Evolutionary conservation across 2,888 invertebrate species (phyloP), one percentile per base, ranked within the genome.

Genomic region (Malthinus flaveolus): DNA sequence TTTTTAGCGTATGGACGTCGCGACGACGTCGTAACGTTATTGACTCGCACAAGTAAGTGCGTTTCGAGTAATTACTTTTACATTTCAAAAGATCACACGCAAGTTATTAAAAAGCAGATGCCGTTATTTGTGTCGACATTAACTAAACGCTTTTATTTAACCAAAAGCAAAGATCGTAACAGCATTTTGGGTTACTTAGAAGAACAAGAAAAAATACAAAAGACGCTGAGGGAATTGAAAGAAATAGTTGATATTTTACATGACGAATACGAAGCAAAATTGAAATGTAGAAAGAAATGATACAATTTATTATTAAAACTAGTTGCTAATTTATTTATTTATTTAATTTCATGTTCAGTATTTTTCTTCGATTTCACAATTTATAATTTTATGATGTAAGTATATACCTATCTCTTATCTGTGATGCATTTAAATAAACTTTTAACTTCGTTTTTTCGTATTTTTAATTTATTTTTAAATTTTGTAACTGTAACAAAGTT

Each of bases 111-210:
- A 12, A 75, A 75, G 49, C 75, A 76, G 55, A 71, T 74, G 71
- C 76, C 76, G 0, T 51, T 76, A 11, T 73, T 75, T 49, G 61
- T 76, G 23, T 75, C 76, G 1, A 76, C 76, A 0, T 56, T 76
- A 1, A 66, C 60, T 5, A 73, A 69, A 52, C 75, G 73, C 55
- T 76, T 76, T 59, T 76, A 74, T 56, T 52, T 76, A 23, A 75
- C 73, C 47, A 61, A 67, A 34, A 73, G 69, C 60, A 75, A 74
- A 46, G 74, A 76, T 10, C 65, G 75, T 46, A 65, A 65, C 39
- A 31, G 64, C 5, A 15, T 69, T n/a, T 33, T 67, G n/a, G 35
- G 60, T 11, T 45, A 66, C 12, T 31, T 64, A 9, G 50, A 64
- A 35, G 46, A 33, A n/a, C 58, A 58, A 45, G 8, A 37, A 11